These are phyloP conservation scores for Tragelaphus scriptus DNA, from an alignment of 2,113 vertebrate genomes.

Conservation along the genomic window DNA sequence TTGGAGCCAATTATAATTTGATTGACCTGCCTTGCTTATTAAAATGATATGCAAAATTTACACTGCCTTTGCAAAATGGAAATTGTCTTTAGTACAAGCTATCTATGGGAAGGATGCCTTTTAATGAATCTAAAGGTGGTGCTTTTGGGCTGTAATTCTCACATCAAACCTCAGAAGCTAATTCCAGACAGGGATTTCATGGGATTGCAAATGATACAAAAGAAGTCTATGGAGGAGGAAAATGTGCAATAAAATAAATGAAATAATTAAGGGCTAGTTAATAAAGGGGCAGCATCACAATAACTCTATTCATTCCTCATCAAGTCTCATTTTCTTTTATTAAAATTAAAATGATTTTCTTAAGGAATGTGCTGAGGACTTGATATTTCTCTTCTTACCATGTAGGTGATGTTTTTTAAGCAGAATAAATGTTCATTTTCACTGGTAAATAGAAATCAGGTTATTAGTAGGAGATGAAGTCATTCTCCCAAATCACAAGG, in stretches of 20 bases:
- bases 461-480: slow-evolving; percentile 5
- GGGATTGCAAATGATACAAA: not conserved
- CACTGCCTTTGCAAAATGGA: slow-evolving; percentile 62
- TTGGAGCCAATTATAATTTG: slow-evolving; percentile 67
- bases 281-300: not conserved
- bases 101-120: not conserved
- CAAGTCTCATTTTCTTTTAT: not conserved
- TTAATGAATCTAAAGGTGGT: slow-evolving; percentile 30
- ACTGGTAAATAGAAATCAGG: not conserved
- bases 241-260: not conserved
- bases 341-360: slow-evolving; percentile 8
- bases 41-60: slow-evolving; percentile 56
- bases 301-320: not conserved
- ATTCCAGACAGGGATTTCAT: not conserved
- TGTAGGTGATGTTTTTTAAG: not conserved
- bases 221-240: not conserved
- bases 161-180: not conserved
- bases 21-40: slow-evolving; percentile 63
- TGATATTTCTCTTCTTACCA: not conserved
- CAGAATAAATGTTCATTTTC: not conserved
- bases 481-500: not conserved
- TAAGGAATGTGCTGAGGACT: not conserved
- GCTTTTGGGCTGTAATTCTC: slow-evolving; percentile 19
- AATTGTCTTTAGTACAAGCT: slow-evolving; percentile 41
- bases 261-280: not conserved